Base-by-base conservation (phyloP, 2,888 invertebrate genomes). In the Acleris literana region DNA sequence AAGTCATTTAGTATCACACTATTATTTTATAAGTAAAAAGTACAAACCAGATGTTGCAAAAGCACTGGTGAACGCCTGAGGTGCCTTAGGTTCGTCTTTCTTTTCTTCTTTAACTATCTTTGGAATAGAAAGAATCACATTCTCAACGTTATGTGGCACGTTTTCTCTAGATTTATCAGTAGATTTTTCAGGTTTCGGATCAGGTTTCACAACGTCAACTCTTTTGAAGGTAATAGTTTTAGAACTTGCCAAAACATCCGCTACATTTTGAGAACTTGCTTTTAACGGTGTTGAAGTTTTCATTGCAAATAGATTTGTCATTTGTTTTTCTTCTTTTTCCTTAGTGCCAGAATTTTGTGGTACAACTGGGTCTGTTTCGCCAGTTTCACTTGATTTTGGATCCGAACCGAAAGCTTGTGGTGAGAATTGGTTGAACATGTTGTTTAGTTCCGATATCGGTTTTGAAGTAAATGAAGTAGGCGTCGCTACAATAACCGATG, bases 371-470 rank as follows among this genome's bases (percentile, higher is more conserved):
- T 87, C 87, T 5, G 78, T 76, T 79, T 91, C 91, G 0, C 87
- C 88, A 6, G 88, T 90, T 81, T 89, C 91, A 55, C 77, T 81
- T n/a, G 86, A 83, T 70, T 83, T 82, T 3, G 73, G 55, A 62
- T 83, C 78, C 5, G 77, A 63, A 39, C 70, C 69, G 51, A 79
- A 75, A 4, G 79, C 57, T 66, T 78, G 80, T 0, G 82, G 76
- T 71, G 78, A 79, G 70, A 81, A 82, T 76, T 86, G 85, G 67
- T 71, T 84, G 68, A 87, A 84, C 78, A 86, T 80, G 46, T 81
- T 85, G 63, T 76, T 82, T 52, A 85, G 79, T 33, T 84, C 84
- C 5, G 83, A 73, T 60, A 84, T 81, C 1, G 87, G 85, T 82
- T 89, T 87, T 1, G 85, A 78, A 48, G 84, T 80, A 66, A 86